phyloP scores from a whole-genome alignment of 2,888 invertebrate genomes.

The Endotricha flammealis region DNA sequence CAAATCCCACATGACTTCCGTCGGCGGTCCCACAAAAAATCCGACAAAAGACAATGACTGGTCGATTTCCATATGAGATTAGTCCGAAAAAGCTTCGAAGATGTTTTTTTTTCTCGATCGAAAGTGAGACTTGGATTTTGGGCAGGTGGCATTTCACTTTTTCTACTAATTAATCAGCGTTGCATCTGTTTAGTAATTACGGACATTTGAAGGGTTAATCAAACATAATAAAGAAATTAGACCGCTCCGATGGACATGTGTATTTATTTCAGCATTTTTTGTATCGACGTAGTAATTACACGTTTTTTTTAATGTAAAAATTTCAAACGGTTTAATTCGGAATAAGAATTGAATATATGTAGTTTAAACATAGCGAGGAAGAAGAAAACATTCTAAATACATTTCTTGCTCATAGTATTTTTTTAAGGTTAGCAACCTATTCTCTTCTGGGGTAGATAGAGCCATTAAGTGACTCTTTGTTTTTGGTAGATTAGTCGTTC shows the following conservation, averaged over 20 bases:
- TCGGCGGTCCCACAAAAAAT: constrained; percentile 29
- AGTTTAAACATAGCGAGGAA: too few relatives aligned
- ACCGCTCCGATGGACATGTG: constrained; percentile 53
- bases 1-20: constrained; percentile 54
- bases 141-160: constrained; percentile 64
- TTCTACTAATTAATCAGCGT: constrained; percentile 71
- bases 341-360: too few relatives aligned
- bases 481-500: too few relatives aligned
- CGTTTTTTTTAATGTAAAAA: background rate
- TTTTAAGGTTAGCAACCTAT: too few relatives aligned
- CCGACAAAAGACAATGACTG: constrained; percentile 64
- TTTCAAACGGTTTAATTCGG: too few relatives aligned
- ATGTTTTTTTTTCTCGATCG: constrained; percentile 39
- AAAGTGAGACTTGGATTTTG: constrained; percentile 63
- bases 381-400: too few relatives aligned
- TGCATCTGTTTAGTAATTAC: constrained; percentile 73
- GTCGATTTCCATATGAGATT: constrained; percentile 70
- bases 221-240: constrained; percentile 77
- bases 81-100: constrained; percentile 39
- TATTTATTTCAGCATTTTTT: constrained; percentile 24
- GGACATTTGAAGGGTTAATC: constrained; percentile 69
- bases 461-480: too few relatives aligned
- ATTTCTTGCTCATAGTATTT: too few relatives aligned
- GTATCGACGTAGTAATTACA: background rate
- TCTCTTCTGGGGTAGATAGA: too few relatives aligned